Base-by-base conservation (phyloP, 2,888 invertebrate genomes). In the Rhodophaea formosa region DNA sequence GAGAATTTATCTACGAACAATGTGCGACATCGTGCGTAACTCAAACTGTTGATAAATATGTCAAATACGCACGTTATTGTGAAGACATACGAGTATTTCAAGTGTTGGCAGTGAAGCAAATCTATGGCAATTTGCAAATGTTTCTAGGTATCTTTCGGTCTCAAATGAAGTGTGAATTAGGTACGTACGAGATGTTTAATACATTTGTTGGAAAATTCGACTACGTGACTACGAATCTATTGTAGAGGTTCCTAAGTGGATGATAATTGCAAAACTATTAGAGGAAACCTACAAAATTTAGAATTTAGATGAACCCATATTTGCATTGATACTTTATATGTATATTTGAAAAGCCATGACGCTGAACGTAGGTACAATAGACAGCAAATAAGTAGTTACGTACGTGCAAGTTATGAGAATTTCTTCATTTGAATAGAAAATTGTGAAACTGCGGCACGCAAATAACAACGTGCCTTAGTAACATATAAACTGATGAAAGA, bases 131-230 rank as follows among this genome's bases (percentile, higher is more conserved):
- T 71, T 71, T 65, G 59, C 63, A 64, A 56, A 47, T 14, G 47
- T 59, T 66, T 62, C 72, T 72, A 74, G 73, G 73, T 39, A 12
- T 10, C 51, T 51, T 15, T 10, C 35, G n/a, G n/a, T 17, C 57
- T 61, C 58, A 62, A 59, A 56, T 56, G 35, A 64, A 66, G 70
- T 72, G 70, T 67, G 64, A 72, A 69, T 62, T 70, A 67, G 23
- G 23, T 66, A 59, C 59, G 63, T 55, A 59, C 60, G 59, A 60
- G 66, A 65, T 39, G 67, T 70, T 67, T 12, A n/a, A 10, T 45
- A 46, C 45, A 46, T 45, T 29, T 46, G 23, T 23, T 46, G 15
- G 49, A 29, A 32, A 32, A 30, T 8, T 32, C 49, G 23, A 30
- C 15, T 32, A 15, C 17, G n/a, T 51, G n/a, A 35, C 35, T 53